Evolutionary conservation across 2,888 invertebrate genomes (phyloP).

Genomic region (Lepidochitona cinerea): DNA sequence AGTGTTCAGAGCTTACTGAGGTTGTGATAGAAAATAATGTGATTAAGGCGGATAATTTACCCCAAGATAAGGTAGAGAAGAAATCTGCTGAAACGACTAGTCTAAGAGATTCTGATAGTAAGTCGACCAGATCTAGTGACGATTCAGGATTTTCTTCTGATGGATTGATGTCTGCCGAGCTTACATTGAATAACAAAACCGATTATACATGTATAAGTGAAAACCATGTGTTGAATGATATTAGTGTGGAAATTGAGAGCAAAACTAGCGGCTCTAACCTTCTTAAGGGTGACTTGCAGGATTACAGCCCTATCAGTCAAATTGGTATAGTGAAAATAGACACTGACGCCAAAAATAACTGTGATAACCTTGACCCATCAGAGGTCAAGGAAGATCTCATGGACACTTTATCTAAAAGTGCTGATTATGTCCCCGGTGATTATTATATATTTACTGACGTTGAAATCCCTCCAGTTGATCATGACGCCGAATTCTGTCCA

Average conservation of each 20-base stretch:
- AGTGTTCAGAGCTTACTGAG: neutral
- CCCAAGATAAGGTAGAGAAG: neutral
- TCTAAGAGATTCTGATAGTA: neutral
- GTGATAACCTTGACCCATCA: neutral
- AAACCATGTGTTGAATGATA: too few relatives aligned
- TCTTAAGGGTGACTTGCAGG: neutral
- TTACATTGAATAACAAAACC: neutral
- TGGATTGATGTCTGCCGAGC: neutral
- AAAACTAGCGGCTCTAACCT: neutral
- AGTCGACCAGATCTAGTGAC: too few relatives aligned
- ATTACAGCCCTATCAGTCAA: neutral
- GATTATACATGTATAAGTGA: too few relatives aligned
- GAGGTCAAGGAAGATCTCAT: neutral
- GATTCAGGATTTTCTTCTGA: too few relatives aligned
- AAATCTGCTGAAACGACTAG: neutral
- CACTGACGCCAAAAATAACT: neutral
- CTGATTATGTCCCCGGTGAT: neutral
- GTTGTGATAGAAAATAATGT: neutral
- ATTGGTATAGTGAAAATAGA: neutral
- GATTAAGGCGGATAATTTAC: neutral
- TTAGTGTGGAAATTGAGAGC: neutral
- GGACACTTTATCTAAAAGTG: too few relatives aligned
- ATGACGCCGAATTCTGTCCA: conserved; percentile 43
- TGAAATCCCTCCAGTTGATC: conserved; percentile 40
- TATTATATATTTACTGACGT: conserved; percentile 56